Evolutionary conservation across 1,140 invertebrate genomes (phyloP).

Genomic region (Calosoma granatense): DNA sequence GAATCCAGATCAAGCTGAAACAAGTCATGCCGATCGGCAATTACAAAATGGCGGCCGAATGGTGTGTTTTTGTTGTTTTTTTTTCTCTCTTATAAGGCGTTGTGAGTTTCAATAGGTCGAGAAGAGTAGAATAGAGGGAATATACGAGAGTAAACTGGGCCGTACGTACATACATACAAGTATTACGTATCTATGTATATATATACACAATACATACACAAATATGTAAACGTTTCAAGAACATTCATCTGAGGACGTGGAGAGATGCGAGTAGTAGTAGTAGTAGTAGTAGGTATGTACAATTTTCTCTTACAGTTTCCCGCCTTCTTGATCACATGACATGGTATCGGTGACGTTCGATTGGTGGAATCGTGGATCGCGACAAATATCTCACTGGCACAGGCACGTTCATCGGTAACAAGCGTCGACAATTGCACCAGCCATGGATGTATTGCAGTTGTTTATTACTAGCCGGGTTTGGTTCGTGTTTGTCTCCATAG

Average conservation of each 20-base stretch:
- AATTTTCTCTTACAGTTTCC: neutral
- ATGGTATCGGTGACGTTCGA: neutral
- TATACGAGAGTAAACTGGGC: neutral
- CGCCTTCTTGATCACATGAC: neutral
- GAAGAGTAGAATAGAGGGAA: too few species aligned
- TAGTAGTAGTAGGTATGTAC: too few species aligned
- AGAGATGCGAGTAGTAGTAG: too few species aligned
- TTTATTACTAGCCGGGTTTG: conserved; percentile 14
- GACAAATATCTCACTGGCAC: conserved; percentile 1
- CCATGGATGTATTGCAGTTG: conserved; percentile 17
- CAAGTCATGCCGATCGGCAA: neutral
- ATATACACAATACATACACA: too few species aligned
- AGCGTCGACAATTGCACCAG: conserved; percentile 18
- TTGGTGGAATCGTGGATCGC: neutral
- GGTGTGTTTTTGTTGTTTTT: neutral
- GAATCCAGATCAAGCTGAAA: too few species aligned
- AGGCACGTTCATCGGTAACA: neutral
- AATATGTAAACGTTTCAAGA: neutral
- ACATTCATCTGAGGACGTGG: neutral
- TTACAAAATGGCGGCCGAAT: neutral
- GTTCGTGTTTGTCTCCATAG: conserved; percentile 14
- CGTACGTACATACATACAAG: too few species aligned
- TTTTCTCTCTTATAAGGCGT: neutral
- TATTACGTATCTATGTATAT: too few species aligned
- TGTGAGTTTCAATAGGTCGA: neutral